Evolutionary conservation across 1,140 invertebrate species (phyloP).

Genomic region (Delia radicum): DNA sequence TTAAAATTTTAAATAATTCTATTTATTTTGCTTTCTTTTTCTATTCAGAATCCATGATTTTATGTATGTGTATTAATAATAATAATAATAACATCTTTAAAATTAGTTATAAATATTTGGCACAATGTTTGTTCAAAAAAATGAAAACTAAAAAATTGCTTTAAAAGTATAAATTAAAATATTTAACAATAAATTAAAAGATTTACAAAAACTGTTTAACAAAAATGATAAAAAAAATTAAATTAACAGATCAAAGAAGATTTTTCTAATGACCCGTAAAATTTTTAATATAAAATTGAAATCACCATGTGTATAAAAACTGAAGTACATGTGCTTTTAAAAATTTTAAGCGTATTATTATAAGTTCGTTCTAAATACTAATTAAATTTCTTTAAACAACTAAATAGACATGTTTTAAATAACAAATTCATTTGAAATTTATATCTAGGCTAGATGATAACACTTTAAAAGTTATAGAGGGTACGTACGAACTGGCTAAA

Average conservation of each 20-base stretch:
- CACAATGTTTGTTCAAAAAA: constrained; percentile 24
- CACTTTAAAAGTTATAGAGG: too few species aligned
- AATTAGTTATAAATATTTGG: constrained; percentile 31
- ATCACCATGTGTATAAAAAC: background rate
- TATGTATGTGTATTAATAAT: too few species aligned
- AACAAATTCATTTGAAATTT: too few species aligned
- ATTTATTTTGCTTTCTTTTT: too few species aligned
- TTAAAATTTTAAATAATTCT: too few species aligned
- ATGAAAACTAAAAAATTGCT: background rate
- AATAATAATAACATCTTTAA: constrained; percentile 8
- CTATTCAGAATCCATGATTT: too few species aligned
- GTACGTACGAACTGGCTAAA: too few species aligned
- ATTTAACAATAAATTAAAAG: constrained; percentile 5
- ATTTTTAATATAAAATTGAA: background rate
- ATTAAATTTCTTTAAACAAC: background rate
- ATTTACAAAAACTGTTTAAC: background rate
- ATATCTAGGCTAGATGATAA: too few species aligned
- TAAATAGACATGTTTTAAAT: too few species aligned
- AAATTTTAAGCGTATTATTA: background rate
- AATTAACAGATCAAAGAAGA: background rate
- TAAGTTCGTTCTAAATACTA: background rate
- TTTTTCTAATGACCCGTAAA: background rate
- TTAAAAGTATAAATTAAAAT: constrained; percentile 1
- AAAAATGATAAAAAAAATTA: background rate
- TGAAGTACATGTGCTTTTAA: background rate